A percentile compares a stretch with the other conserved stretches of the same genome.
phyloP scores from a whole-genome alignment of 2,797 vertebrate genomes.

The Melanotaenia nigrans region DNA sequence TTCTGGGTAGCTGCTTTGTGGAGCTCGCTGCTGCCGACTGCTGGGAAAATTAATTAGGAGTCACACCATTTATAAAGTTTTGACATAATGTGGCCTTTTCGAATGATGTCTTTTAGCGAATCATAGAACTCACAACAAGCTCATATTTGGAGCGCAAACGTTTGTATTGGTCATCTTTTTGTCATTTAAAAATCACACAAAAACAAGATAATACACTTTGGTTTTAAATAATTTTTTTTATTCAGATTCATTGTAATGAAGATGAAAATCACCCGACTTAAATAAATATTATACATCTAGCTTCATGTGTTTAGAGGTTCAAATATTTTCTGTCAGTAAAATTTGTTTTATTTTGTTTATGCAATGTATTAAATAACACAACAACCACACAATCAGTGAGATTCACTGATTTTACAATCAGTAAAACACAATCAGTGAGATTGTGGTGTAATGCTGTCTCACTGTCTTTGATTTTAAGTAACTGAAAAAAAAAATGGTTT shows the following conservation, averaged over 20 bases:
- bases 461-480: background rate
- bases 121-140: no score
- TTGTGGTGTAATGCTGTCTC: background rate
- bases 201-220: background rate
- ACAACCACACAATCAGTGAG: background rate
- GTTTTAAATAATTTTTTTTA: background rate
- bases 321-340: background rate
- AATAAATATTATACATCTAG: background rate
- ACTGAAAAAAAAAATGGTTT: background rate
- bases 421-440: background rate
- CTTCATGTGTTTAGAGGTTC: background rate
- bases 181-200: background rate
- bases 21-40: background rate
- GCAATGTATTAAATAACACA: background rate
- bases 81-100: background rate
- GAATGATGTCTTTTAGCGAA: background rate
- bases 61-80: background rate
- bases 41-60: background rate
- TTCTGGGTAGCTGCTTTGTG: background rate
- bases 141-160: background rate
- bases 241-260: background rate
- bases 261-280: background rate
- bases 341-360: background rate
- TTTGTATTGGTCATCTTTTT: background rate
- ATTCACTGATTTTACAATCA: no score